These are phyloP conservation scores for Hydrotaea diabolus DNA, from an alignment of 2,888 invertebrate genomes.

Conservation along the genomic window DNA sequence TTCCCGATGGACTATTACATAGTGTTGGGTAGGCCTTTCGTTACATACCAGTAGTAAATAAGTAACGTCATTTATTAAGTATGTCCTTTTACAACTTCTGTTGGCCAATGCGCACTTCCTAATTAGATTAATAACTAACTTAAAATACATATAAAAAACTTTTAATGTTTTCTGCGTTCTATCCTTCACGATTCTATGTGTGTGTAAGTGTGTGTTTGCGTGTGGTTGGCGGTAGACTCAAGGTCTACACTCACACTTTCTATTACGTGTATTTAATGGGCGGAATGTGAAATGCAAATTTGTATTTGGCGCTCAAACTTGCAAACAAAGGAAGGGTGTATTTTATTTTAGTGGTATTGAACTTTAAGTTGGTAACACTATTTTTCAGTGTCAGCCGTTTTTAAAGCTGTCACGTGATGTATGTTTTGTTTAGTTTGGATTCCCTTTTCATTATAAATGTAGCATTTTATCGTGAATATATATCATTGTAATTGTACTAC, in stretches of 20 bases:
- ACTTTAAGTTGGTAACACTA: too few relatives aligned
- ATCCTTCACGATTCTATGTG: not conserved
- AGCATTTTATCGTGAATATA: too few relatives aligned
- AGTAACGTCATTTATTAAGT: not conserved
- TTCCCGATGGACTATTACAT: not conserved
- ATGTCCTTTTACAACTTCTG: not conserved
- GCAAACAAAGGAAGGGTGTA: too few relatives aligned
- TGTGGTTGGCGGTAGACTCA: conserved; percentile 37
- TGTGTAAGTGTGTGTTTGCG: conserved; percentile 18
- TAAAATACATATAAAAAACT: conserved; percentile 13
- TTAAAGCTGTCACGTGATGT: too few relatives aligned
- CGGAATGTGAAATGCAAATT: conserved; percentile 24
- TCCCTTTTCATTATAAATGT: too few relatives aligned
- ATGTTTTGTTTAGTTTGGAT: too few relatives aligned
- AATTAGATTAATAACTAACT: conserved; percentile 58
- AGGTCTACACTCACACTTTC: conserved; percentile 31
- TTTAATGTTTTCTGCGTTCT: not conserved
- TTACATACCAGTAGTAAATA: not conserved
- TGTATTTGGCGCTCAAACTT: not conserved
- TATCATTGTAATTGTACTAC: too few relatives aligned
- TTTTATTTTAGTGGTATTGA: too few relatives aligned
- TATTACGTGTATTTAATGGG: conserved; percentile 22
- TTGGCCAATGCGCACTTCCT: conserved; percentile 16
- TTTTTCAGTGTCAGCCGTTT: too few relatives aligned
- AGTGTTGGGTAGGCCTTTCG: not conserved